Conservation (phyloP, 2,113 vertebrate species). For the Lagopus muta region DNA sequence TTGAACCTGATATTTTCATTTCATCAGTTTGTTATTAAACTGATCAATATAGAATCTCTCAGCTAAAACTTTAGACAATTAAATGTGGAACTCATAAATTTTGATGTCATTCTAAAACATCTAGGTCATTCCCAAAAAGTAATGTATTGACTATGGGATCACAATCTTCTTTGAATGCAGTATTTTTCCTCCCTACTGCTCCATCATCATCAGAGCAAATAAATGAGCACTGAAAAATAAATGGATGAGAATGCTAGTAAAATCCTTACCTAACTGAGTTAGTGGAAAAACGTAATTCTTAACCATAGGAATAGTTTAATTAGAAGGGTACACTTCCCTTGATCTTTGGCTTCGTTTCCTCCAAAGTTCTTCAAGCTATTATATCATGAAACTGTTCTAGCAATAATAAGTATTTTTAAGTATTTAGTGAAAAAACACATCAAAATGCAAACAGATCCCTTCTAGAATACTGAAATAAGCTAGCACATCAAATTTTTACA, state of each 20-base stretch:
- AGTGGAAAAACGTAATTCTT: neutral
- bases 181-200: neutral
- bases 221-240: neutral
- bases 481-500: neutral
- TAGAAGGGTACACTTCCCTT: neutral
- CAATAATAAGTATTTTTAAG: neutral
- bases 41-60: neutral
- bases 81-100: neutral
- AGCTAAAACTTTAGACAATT: neutral
- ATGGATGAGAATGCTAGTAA: neutral
- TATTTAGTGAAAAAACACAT: neutral
- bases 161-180: neutral
- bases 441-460: neutral
- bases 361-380: neutral
- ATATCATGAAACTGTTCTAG: neutral
- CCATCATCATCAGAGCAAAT: neutral
- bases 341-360: neutral
- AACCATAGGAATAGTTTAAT: neutral
- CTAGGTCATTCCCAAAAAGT: neutral
- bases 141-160: neutral
- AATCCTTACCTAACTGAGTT: neutral
- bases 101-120: neutral
- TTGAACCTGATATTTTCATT: neutral
- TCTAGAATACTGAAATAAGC: neutral
- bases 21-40: neutral